A percentile compares a stretch with the other conserved stretches of the same genome.
phyloP scores from a whole-genome alignment of 2,113 vertebrate species.

The Planiliza haematocheilus region DNA sequence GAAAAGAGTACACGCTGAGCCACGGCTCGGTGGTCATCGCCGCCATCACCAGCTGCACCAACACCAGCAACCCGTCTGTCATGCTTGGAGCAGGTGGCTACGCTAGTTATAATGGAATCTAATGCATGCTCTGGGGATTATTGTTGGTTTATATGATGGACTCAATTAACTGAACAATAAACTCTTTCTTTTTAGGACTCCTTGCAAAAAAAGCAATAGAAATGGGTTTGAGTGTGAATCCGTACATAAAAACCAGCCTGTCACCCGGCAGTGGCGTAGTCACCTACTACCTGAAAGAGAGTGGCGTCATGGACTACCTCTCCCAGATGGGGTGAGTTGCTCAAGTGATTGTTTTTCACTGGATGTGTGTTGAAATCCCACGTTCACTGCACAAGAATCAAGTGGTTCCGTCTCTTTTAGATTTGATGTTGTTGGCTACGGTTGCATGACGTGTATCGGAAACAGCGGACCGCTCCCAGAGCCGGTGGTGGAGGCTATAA shows the following conservation, averaged over 20 bases:
- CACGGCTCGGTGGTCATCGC: slow-evolving; percentile 98
- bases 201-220: slow-evolving; percentile 95
- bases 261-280: slow-evolving; percentile 98
- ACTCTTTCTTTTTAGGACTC: slow-evolving; percentile 83
- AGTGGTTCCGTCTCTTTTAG: slow-evolving; percentile 68
- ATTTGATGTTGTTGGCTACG: slow-evolving; percentile 98
- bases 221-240: slow-evolving; percentile 90
- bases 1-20: slow-evolving; percentile 83
- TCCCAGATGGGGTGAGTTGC: slow-evolving; percentile 70
- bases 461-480: slow-evolving; percentile 97
- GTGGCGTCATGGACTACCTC: slow-evolving; percentile 93
- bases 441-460: slow-evolving; percentile 99
- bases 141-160: too few relatives aligned
- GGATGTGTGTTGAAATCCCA: too few relatives aligned
- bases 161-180: neutral
- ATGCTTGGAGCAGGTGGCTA: slow-evolving; percentile 94
- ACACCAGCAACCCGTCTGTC: slow-evolving; percentile 98
- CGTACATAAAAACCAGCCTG: slow-evolving; percentile 97
- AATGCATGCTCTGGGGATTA: neutral
- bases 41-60: slow-evolving; percentile 98
- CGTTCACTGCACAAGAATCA: too few relatives aligned
- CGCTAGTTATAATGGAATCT: neutral
- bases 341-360: neutral
- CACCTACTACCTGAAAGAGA: slow-evolving; percentile 95
- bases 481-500: slow-evolving; percentile 92